Conservation (phyloP, 2,113 vertebrate species). For the Dunckerocampus dactyliophorus region DNA sequence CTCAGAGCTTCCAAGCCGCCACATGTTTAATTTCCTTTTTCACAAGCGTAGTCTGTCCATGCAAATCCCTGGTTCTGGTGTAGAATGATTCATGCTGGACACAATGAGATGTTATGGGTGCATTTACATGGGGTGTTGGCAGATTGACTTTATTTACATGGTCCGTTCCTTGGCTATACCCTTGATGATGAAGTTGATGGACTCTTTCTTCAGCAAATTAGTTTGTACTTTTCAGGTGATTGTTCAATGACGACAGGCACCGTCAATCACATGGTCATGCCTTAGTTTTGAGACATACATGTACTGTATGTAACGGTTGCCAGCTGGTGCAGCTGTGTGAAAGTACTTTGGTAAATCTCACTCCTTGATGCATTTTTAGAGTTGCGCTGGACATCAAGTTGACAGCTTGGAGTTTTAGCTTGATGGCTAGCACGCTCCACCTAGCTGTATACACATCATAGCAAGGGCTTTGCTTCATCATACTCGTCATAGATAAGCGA, state of each 20-base stretch:
- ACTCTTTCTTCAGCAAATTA: constrained; percentile 51
- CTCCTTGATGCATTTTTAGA: no score
- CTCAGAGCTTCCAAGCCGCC: constrained; percentile 31
- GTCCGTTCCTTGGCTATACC: constrained; percentile 17
- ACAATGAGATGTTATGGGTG: constrained; percentile 39
- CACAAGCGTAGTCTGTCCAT: constrained; percentile 49
- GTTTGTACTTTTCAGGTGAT: constrained; percentile 61
- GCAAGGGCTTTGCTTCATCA: no score
- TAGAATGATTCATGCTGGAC: constrained; percentile 48
- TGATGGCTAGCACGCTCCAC: no score
- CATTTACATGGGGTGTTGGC: constrained; percentile 41
- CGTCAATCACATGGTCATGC: constrained; percentile 57
- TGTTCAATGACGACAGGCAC: constrained; percentile 56
- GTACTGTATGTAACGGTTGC: not conserved
- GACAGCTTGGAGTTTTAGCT: constrained; percentile 14
- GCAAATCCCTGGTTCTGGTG: constrained; percentile 53
- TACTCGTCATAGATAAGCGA: no score
- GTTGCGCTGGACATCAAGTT: no score
- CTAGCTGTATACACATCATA: no score
- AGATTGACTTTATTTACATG: constrained; percentile 50
- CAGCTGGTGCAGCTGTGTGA: constrained; percentile 50
- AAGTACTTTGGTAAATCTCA: no score
- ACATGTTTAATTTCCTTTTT: constrained; percentile 67
- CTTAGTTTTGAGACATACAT: constrained; percentile 23
- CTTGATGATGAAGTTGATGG: constrained; percentile 48